These are phyloP conservation scores for Diabrotica virgifera DNA, from an alignment of 1,140 invertebrate genomes.

Conservation along the genomic window DNA sequence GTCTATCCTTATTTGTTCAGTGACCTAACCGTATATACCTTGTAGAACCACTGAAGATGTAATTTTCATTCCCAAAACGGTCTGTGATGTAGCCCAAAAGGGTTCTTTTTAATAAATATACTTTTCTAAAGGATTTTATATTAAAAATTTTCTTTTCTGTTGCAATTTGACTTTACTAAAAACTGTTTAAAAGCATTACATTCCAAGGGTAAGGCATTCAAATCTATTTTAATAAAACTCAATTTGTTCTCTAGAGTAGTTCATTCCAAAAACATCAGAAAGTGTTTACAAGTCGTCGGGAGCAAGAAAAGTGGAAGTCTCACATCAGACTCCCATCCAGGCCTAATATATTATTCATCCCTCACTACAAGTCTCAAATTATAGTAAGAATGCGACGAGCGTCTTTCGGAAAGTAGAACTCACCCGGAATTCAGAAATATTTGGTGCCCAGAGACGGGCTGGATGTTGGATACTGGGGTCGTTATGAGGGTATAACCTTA, in stretches of 20 bases:
- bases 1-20: no score
- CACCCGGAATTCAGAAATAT: conserved; percentile 12
- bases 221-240: conserved; percentile 3
- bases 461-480: no score
- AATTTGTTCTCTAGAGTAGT: background rate
- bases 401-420: conserved; percentile 15
- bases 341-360: conserved; percentile 18
- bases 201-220: background rate
- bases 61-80: no score
- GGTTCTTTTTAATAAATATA: no score
- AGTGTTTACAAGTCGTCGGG: conserved; percentile 9
- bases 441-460: background rate
- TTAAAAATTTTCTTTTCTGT: no score
- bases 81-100: no score
- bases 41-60: no score
- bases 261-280: conserved; percentile 9
- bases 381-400: conserved; percentile 16
- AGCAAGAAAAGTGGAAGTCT: conserved; percentile 10
- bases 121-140: no score
- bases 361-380: conserved; percentile 18
- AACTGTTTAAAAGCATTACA: background rate
- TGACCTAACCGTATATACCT: no score
- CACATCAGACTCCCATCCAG: conserved; percentile 8
- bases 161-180: no score
- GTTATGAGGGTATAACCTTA: no score